phyloP scores from a whole-genome alignment of 2,797 vertebrate genomes.

The Sebastes hubbsi region DNA sequence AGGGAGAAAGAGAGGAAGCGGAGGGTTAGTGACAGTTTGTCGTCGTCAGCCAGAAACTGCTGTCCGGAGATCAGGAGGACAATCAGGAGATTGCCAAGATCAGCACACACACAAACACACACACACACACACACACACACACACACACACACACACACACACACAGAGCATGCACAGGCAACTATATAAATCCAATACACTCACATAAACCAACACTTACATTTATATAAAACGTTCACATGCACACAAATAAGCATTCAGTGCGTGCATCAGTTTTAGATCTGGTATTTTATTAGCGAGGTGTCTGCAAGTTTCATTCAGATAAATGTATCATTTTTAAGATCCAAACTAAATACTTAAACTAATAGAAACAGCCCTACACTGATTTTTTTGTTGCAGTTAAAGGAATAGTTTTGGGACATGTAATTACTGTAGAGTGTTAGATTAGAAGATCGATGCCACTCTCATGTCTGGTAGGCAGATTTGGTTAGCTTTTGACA shows the following conservation, averaged over 20 bases:
- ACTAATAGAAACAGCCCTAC: not conserved
- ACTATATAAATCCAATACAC: not conserved
- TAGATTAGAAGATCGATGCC: not conserved
- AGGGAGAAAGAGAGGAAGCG: slow-evolving; percentile 62
- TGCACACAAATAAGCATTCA: slow-evolving; percentile 5
- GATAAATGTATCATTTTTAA: not conserved
- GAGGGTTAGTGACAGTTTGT: slow-evolving; percentile 80
- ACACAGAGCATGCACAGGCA: slow-evolving; percentile 39
- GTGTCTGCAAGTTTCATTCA: slow-evolving; percentile 27
- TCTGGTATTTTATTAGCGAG: not conserved
- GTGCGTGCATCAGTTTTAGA: not conserved
- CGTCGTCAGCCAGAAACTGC: slow-evolving; percentile 70
- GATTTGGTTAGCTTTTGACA: not conserved
- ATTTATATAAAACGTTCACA: not conserved
- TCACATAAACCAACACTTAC: not conserved
- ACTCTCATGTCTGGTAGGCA: not conserved
- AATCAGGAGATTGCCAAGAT: slow-evolving; percentile 61
- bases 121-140: slow-evolving; percentile 9
- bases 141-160: slow-evolving; percentile 11
- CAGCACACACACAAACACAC: slow-evolving; percentile 33
- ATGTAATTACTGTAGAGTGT: not conserved
- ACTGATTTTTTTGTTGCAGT: not conserved
- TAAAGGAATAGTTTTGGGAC: not conserved
- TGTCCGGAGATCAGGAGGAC: slow-evolving; percentile 67
- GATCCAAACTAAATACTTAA: not conserved